These are phyloP conservation scores for Platyura marginata DNA, from an alignment of 1,140 invertebrate species.

Conservation along the genomic window DNA sequence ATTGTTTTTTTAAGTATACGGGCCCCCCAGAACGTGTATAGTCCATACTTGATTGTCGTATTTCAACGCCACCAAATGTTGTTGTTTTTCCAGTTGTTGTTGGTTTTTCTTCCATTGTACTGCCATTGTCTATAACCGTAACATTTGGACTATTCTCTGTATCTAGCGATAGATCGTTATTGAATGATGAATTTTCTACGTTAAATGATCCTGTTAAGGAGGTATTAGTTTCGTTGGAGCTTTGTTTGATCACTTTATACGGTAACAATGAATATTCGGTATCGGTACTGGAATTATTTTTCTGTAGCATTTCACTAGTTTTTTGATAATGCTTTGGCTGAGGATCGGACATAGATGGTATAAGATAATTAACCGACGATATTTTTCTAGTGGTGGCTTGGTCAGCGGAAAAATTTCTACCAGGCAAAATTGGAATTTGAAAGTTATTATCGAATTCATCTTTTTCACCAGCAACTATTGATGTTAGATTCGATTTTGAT, in stretches of 20 bases:
- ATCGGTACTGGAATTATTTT: conserved; percentile 24
- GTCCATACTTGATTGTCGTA: conserved; percentile 4
- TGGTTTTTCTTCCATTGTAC: background rate
- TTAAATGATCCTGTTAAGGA: conserved; percentile 23
- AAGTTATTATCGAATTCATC: background rate
- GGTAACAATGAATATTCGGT: conserved; percentile 23
- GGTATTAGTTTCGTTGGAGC: conserved; percentile 23
- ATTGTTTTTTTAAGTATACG: conserved; percentile 25
- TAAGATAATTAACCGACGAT: background rate
- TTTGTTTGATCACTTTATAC: conserved; percentile 24
- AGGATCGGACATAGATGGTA: background rate
- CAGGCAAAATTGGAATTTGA: background rate
- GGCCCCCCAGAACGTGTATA: conserved; percentile 10
- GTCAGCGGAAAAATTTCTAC: conserved; percentile 20
- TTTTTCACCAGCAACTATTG: background rate
- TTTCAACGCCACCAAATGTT: conserved; percentile 17
- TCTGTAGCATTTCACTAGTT: conserved; percentile 22
- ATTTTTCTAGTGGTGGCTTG: conserved; percentile 5
- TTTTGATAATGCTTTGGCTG: conserved; percentile 11
- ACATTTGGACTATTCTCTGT: conserved; percentile 7
- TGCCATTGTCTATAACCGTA: conserved; percentile 7
- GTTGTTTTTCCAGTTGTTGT: conserved; percentile 11
- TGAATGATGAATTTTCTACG: conserved; percentile 20
- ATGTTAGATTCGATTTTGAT: conserved; percentile 1
- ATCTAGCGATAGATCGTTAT: conserved; percentile 19